Conservation (phyloP, 2,797 vertebrate genomes). For the Agapornis canus region DNA sequence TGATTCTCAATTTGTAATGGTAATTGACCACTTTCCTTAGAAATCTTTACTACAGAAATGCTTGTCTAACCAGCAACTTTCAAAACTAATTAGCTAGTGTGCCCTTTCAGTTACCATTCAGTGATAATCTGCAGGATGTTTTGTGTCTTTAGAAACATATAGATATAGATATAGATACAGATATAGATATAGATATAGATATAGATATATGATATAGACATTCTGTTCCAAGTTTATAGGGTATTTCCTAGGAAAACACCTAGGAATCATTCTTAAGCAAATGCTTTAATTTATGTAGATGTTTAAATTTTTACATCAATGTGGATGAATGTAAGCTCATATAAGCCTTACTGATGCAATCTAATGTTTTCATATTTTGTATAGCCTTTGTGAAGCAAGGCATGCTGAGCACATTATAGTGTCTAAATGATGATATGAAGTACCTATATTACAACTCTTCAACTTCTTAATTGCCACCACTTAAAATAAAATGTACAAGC, state of each 20-base stretch:
- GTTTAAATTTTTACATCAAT: not conserved
- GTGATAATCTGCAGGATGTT: not conserved
- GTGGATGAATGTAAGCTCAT: not conserved
- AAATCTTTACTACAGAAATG: not conserved
- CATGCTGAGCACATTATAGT: not conserved
- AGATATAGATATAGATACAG: not conserved
- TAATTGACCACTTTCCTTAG: conserved; percentile 43
- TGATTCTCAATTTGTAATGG: conserved; percentile 61
- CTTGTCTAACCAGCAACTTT: conserved; percentile 38
- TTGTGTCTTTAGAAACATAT: not conserved
- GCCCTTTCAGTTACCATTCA: not conserved
- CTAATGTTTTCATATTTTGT: not conserved
- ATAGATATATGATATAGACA: not conserved
- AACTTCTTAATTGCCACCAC: conserved; percentile 20
- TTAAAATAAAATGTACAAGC: conserved; percentile 14
- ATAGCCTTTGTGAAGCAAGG: not conserved
- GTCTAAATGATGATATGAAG: not conserved
- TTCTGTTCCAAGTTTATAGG: not conserved
- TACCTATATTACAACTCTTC: not conserved
- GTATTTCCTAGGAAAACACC: not conserved
- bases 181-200: not conserved
- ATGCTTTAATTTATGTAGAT: not conserved
- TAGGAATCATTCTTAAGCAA: not conserved
- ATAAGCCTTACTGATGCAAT: not conserved
- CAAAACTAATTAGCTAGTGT: conserved; percentile 9